Percentiles rank a stretch among this genome's conserved stretches.
phyloP scores from a whole-genome alignment of 2,113 vertebrate species.

The Oncorhynchus tshawytscha region DNA sequence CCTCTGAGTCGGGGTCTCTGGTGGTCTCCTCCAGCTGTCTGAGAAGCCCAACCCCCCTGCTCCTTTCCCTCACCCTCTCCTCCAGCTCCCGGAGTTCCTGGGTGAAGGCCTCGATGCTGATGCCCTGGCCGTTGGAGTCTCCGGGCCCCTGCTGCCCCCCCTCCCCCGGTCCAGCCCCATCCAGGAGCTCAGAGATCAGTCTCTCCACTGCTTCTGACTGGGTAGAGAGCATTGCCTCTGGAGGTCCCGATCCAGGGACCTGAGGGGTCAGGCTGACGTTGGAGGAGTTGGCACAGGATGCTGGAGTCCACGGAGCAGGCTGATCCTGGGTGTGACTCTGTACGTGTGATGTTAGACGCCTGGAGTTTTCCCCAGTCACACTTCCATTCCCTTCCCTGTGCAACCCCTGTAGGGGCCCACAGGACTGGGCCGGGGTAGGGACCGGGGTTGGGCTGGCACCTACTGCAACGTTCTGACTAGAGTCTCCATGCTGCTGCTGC shows the following conservation, averaged over 20 bases:
- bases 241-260: conserved; percentile 26
- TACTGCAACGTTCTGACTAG: conserved; percentile 47
- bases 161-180: conserved; percentile 58
- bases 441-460: not conserved
- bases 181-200: conserved; percentile 79
- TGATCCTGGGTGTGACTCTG: conserved; percentile 34
- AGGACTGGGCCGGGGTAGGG: conserved; percentile 28
- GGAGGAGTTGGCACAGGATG: conserved; percentile 1
- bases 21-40: conserved; percentile 28
- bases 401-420: not conserved
- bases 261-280: conserved; percentile 7
- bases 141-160: not conserved
- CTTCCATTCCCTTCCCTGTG: conserved; percentile 36
- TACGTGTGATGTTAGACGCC: conserved; percentile 13
- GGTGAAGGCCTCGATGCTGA: conserved; percentile 85
- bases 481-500: conserved; percentile 52
- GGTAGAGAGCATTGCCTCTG: conserved; percentile 27
- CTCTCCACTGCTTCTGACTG: conserved; percentile 72
- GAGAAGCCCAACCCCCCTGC: not conserved
- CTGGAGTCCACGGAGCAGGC: conserved; percentile 19
- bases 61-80: conserved; percentile 71
- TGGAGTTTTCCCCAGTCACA: not conserved
- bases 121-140: conserved; percentile 68
- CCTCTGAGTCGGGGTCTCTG: conserved; percentile 55
- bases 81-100: conserved; percentile 86